phyloP scores from a whole-genome alignment of 1,140 invertebrate genomes.

The Philopotamus ludificatus region DNA sequence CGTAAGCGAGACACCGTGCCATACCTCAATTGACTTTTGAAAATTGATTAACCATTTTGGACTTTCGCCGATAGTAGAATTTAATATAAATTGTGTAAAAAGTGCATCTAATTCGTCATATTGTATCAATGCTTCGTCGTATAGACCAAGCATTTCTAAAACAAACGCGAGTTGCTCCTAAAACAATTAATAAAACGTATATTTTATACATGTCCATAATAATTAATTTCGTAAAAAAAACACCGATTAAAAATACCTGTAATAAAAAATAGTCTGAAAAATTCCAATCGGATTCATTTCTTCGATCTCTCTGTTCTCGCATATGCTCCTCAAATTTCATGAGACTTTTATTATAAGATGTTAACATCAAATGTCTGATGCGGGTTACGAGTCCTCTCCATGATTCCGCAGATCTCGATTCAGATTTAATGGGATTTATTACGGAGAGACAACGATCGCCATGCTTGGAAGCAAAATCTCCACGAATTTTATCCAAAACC shows the following conservation, averaged over 20 bases:
- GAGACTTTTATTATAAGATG: constrained; percentile 83
- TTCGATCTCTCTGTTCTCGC: constrained; percentile 82
- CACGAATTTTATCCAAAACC: constrained; percentile 91
- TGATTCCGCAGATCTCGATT: constrained; percentile 84
- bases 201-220: not conserved
- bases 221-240: not conserved
- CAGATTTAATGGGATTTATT: constrained; percentile 85
- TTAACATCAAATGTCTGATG: constrained; percentile 79
- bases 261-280: constrained; percentile 93
- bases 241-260: constrained; percentile 60
- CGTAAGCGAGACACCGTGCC: constrained; percentile 78
- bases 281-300: constrained; percentile 90
- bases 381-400: constrained; percentile 82
- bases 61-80: constrained; percentile 81
- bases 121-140: constrained; percentile 93
- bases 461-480: constrained; percentile 90
- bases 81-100: constrained; percentile 94
- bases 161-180: constrained; percentile 95
- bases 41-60: constrained; percentile 80
- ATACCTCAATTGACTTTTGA: constrained; percentile 72
- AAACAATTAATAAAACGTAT: constrained; percentile 44
- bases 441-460: constrained; percentile 86
- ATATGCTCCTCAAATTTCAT: constrained; percentile 89
- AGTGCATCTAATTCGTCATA: constrained; percentile 97
- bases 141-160: constrained; percentile 89